Base-by-base conservation (phyloP, 64 coral and sea anemone genomes). In the Actinia equina region DNA sequence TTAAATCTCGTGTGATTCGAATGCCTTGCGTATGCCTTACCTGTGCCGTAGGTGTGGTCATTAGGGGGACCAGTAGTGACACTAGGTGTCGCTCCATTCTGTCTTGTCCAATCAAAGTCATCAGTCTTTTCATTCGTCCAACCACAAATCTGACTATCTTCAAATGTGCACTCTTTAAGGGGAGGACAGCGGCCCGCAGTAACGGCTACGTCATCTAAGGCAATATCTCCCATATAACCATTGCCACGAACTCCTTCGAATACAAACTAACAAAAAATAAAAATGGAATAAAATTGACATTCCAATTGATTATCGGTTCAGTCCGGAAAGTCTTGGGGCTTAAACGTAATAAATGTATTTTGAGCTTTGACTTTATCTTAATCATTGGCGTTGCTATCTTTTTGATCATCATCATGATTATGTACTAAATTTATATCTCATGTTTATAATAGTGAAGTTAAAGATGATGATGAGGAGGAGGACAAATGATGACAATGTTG, bases 41-140 rank as follows among this genome's bases (percentile, higher is more conserved):
- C 83, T 81, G 94, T 97, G 41, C 91, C 91, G 85, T 78, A 93
- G 0, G 94, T 97, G 77, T 97, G 94, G 46, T 97, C 94, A 54
- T 78, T 87, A 0, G 85, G 55, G 17, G 94, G 94, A n/a, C 94
- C 94, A 19, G 94, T 97, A 23, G 84, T 78, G 5, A 85, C 59
- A 42, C 91, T 93, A 13, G 85, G 55, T 10, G 91, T 97, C 6
- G 88, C 55, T 17, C 88, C 88, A 71, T 87, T 97, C 56, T 97
- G 94, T 4, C 94, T 78, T n/a, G 91, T 97, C 94, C 94, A 97
- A 41, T 97, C 94, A 91, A 97, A 93, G 80, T 97, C 70, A 46
- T 97, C 94, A 15, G 91, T 87, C 77, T 43, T 77, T 85, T 97
- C 91, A 76, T 97, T 91, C 16, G 65, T 70, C 91, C 91, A 97